Evolutionary conservation across 2,797 vertebrate genomes (phyloP).

Genomic region (Etheostoma nigrum): DNA sequence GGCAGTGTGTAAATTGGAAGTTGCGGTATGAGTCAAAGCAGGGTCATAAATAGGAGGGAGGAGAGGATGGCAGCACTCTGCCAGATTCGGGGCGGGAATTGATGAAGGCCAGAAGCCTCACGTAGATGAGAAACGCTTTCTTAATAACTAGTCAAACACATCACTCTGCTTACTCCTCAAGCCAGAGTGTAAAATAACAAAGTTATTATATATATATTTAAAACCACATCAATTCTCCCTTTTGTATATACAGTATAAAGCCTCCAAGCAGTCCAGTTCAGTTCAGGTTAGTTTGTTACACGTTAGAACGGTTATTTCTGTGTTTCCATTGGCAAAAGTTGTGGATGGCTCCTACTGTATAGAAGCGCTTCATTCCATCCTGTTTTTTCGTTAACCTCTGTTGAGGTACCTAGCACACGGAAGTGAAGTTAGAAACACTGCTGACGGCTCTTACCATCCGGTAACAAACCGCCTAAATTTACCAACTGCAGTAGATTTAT

Average conservation of each 20-base stretch:
- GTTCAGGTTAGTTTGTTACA: no score
- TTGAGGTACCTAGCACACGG: no score
- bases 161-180: constrained; percentile 48
- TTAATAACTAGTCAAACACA: constrained; percentile 76
- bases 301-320: no score
- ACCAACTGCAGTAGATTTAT: no score
- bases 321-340: no score
- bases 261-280: no score
- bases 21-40: constrained; percentile 71
- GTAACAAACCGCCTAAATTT: no score
- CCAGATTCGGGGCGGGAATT: constrained; percentile 44
- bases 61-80: constrained; percentile 60
- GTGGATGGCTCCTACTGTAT: no score
- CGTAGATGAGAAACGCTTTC: constrained; percentile 66
- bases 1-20: constrained; percentile 75
- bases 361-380: no score
- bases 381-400: no score
- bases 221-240: not conserved
- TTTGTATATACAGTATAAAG: constrained; percentile 6
- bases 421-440: no score
- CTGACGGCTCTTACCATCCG: no score
- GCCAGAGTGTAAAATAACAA: constrained; percentile 53
- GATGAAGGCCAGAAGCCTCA: constrained; percentile 56
- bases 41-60: constrained; percentile 72
- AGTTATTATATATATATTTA: not conserved